Base-by-base conservation (phyloP, 2,797 vertebrate genomes). In the Melanotaenia pygmaea region DNA sequence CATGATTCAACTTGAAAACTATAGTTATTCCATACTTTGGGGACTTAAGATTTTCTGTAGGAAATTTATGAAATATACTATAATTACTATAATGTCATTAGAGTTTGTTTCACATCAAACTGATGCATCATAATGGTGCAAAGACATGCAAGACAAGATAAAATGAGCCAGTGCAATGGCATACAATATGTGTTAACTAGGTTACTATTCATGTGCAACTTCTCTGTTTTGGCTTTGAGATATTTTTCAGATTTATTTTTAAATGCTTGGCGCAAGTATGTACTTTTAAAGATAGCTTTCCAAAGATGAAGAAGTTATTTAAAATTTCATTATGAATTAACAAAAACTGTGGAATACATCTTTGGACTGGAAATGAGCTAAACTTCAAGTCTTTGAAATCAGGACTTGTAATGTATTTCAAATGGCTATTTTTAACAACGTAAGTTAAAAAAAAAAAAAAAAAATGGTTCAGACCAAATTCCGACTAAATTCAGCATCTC, bases 401-500 rank as follows among this genome's bases (percentile, higher is more conserved):
- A 6, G 34, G 35, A 26, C 59, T 24, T 37, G 12, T 40, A 1
- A 34, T n/a, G 26, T 18, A 32, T 5, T 32, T 9, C 18, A n/a
- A 9, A 28, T 11, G 40, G 18, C 14, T 53, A 30, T 18, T 56
- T 56, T 18, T 22, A 65, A 8, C 9, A 10, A 30, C 14, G 12
- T 26, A 47, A 54, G 37, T 53, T 3, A 6, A 53, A 63, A 43
- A 58, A 4, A 6, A 53, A 57, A 43, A 58, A 2, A 22, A 8
- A 3, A 20, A 3, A 1, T 67, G 35, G 10, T 35, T 71, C 47
- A 38, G 28, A 61, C 76, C 50, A 74, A 18, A 76, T 53, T 80
- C 54, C 24, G 18, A 32, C 8, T 64, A 58, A 74, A 58, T 40
- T 67, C n/a, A 70, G 38, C 59, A 77, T 76, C 57, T 47, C 53